phyloP scores from a whole-genome alignment of 1,140 invertebrate species.

The Macrobrachium nipponense region DNA sequence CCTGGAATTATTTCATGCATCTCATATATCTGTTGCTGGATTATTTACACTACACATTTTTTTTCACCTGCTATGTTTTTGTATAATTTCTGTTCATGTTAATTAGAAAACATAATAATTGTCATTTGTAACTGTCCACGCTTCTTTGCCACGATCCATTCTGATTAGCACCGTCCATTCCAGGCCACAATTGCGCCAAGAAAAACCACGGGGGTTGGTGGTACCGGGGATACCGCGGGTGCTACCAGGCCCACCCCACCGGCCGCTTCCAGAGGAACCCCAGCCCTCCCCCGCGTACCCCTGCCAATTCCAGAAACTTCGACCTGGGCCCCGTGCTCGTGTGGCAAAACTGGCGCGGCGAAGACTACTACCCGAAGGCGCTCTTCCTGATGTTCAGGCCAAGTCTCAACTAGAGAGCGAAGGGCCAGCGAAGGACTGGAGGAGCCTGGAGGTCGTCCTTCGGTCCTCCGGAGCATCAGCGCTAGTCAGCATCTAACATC shows the following conservation, averaged over 20 bases:
- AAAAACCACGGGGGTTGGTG: constrained; percentile 63
- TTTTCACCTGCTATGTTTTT: no score
- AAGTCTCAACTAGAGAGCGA: constrained; percentile 34
- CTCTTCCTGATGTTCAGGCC: constrained; percentile 56
- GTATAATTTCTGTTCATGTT: no score
- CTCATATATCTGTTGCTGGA: no score
- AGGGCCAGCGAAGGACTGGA: neutral
- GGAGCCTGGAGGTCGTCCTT: no score
- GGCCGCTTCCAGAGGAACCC: constrained; percentile 56
- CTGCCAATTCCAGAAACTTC: constrained; percentile 49
- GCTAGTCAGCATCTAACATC: no score
- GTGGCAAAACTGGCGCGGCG: constrained; percentile 59
- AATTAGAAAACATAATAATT: neutral
- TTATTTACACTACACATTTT: no score
- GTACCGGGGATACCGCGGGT: constrained; percentile 61
- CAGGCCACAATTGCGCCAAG: constrained; percentile 62
- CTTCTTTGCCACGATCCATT: neutral
- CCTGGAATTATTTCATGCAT: no score
- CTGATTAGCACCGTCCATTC: neutral
- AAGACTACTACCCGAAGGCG: constrained; percentile 51
- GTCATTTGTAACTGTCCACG: neutral
- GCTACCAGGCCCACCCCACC: constrained; percentile 63
- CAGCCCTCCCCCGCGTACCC: constrained; percentile 33
- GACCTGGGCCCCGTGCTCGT: constrained; percentile 57
- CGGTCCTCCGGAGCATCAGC: no score